These are phyloP conservation scores for Sminthurinus signatus DNA, from an alignment of 1,140 invertebrate species.

Conservation along the genomic window DNA sequence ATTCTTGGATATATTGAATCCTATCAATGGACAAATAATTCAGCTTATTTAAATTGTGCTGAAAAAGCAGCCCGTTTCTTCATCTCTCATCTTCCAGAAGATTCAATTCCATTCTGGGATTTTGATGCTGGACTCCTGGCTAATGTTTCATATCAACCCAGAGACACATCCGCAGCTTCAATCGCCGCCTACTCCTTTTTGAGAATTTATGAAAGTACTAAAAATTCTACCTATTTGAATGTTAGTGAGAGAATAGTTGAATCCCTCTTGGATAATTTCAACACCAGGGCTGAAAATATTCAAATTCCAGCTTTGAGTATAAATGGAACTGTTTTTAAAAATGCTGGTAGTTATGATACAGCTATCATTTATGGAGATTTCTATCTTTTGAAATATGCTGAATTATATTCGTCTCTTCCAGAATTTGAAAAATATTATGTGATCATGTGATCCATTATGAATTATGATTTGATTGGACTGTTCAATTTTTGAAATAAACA, in stretches of 20 bases:
- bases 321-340: conserved; percentile 32
- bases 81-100: conserved; percentile 14
- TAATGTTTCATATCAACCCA: conserved; percentile 21
- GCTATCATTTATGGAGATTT: conserved; percentile 34
- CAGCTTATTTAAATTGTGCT: conserved; percentile 14
- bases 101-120: conserved; percentile 34
- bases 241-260: conserved; percentile 21
- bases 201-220: conserved; percentile 14
- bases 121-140: conserved; percentile 23
- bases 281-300: conserved; percentile 21
- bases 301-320: conserved; percentile 31
- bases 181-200: conserved; percentile 23
- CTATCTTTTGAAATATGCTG: conserved; percentile 29
- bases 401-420: too few species aligned
- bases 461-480: too few species aligned
- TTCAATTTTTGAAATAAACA: too few species aligned
- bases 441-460: too few species aligned
- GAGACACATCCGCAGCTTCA: conserved; percentile 32
- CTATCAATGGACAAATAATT: conserved; percentile 11
- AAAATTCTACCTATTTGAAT: conserved; percentile 13
- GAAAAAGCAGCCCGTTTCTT: conserved; percentile 27
- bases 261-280: conserved; percentile 3
- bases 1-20: conserved; percentile 26
- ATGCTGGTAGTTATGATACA: conserved; percentile 23
- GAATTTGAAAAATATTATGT: too few species aligned